Conservation (phyloP, 1,140 invertebrate genomes). For the Drosophila sturtevanti region DNA sequence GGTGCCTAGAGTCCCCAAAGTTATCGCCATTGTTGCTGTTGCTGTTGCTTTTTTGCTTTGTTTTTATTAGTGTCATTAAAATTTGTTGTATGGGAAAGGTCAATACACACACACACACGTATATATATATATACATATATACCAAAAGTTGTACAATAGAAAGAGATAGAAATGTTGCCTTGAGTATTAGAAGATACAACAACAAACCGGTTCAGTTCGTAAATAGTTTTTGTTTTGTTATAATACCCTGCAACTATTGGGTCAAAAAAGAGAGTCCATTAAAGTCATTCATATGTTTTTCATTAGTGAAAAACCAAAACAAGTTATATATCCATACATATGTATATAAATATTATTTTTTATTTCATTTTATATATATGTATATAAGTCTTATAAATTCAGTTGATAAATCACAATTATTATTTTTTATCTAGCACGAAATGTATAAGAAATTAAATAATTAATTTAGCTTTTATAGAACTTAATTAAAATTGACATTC, state of each 20-base stretch:
- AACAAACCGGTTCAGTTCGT: constrained; percentile 52
- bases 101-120: constrained; percentile 48
- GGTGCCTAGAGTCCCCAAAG: constrained; percentile 15
- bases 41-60: constrained; percentile 37
- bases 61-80: constrained; percentile 74
- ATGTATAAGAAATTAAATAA: no score
- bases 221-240: constrained; percentile 20
- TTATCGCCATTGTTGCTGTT: constrained; percentile 17
- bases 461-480: no score
- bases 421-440: no score
- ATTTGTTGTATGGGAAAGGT: constrained; percentile 64
- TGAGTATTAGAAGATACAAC: constrained; percentile 27
- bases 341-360: no score
- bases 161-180: constrained; percentile 13
- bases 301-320: no score
- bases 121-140: constrained; percentile 2
- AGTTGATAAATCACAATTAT: no score
- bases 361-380: no score
- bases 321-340: no score
- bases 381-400: no score
- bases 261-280: neutral
- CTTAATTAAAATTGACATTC: no score
- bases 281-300: neutral
- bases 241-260: neutral
- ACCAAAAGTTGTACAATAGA: constrained; percentile 3